Evolutionary conservation across 2,888 invertebrate species (phyloP).

Genomic region (Stegophylla sp.): DNA sequence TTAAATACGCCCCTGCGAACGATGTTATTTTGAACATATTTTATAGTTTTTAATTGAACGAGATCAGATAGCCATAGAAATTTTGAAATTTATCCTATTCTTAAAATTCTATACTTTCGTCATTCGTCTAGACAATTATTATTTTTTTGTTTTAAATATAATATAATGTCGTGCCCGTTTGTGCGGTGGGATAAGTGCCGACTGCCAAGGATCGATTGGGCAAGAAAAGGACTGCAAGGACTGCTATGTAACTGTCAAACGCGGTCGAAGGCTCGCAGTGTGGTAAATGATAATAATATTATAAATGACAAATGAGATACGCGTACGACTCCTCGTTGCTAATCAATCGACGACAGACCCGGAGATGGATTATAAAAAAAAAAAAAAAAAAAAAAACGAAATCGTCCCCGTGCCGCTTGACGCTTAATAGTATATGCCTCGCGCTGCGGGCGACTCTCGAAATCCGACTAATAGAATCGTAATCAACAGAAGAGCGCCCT

Average conservation of each 20-base stretch:
- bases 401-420: not conserved
- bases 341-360: conserved; percentile 10
- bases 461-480: conserved; percentile 57
- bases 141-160: too few species aligned
- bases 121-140: too few species aligned
- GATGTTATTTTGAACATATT: too few species aligned
- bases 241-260: not conserved
- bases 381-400: not conserved
- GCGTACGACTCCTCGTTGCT: not conserved
- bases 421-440: too few species aligned
- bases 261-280: not conserved
- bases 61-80: too few species aligned
- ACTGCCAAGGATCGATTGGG: not conserved
- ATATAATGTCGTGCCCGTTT: too few species aligned
- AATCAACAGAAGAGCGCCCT: conserved; percentile 34
- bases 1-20: too few species aligned
- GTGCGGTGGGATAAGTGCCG: too few species aligned
- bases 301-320: not conserved
- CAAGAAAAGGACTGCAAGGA: not conserved
- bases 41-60: too few species aligned
- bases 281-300: not conserved
- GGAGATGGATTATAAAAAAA: not conserved
- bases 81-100: too few species aligned
- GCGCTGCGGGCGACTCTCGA: conserved; percentile 32
- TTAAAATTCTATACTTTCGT: too few species aligned